Evolutionary conservation across 2,113 vertebrate species (phyloP), one percentile per base, ranked within the genome.

Genomic region (Equus przewalskii): DNA sequence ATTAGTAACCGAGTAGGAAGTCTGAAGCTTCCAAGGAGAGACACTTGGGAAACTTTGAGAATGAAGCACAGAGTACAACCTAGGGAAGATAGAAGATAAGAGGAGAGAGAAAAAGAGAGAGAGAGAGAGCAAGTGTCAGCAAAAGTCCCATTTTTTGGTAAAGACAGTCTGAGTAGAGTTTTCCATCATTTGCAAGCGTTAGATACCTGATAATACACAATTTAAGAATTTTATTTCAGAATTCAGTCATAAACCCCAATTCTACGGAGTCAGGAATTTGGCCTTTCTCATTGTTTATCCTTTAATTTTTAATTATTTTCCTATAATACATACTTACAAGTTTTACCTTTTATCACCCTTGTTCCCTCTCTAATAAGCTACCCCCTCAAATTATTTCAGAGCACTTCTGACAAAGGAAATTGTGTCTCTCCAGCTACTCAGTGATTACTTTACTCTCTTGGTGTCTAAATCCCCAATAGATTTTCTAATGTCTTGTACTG

Each of bases 241-340:
- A 64, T 73, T 80, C 15, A 80, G 10, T 64, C 7, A 28, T 62
- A 70, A 44, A 16, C 11, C 36, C 1, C 4, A 78, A 46, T 1
- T 67, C 36, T 75, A 36, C 22, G 67, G 4, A 8, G 21, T 36
- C 8, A 58, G 5, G 4, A 82, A 49, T 56, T 80, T 72, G 16
- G 3, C 1, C 36, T 19, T 22, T 64, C 60, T 76, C 16, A 67
- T 49, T 12, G 16, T 51, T 69, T 60, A 75, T 69, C 18, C 51
- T 86, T 87, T 92, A 62, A 73, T 65, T 14, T 91, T 91, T 21
- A 62, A 28, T 62, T 91, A 24, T 54, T 92, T 86, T 65, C 22
- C 33, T 73, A 12, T n/a, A 89, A 76, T 6, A n/a, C 11, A 6
- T 79, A 58, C 54, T 70, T 72, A 44, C 18, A 58, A 86, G 33